Base-by-base conservation (phyloP, 2,888 invertebrate species). In the Eupithecia subumbrata region DNA sequence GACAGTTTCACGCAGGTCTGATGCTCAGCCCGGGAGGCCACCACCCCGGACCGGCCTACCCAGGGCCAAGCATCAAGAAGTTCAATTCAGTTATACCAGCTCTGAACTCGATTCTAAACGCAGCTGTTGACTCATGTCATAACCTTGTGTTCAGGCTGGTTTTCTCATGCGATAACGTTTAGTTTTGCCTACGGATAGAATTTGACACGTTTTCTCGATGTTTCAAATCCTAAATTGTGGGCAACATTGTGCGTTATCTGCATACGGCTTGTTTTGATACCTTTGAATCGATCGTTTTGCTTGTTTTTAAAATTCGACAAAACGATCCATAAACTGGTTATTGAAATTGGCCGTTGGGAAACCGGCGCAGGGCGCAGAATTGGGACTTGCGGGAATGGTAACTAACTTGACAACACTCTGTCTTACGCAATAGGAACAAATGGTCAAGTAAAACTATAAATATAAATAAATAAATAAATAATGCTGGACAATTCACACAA, bases 1-100 rank as follows among this genome's bases (percentile, higher is more conserved):
- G 97, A 96, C 93, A 97, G 97, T 91, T 97, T 97, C 92, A 97
- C 97, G 81, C 97, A 97, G 93, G 97, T 97, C 91, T 98, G 97
- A 97, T 96, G 95, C 88, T 85, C 89, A 77, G 87, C 90, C 74
- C 84, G 91, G 92, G 92, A 91, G 85, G 88, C 85, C 79, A 88
- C 89, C 84, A 82, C 88, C 70, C 79, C 84, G 56, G 88, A 90
- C 82, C 92, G 91, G 78, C 82, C 90, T 79, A 90, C 93, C 90
- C 92, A 87, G 78, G 40, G 25, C 72, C 68, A 40, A 37, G 45
- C 85, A 78, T 88, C 90, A 70, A 85, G 30, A 30, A 30, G 84
- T 80, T 87, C 88, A 18, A 84, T 92, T 43, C 92, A 93, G 64
- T 86, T 93, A 4, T 92, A 92, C 82, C 91, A 93, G 80, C 87